Conservation (phyloP, 2,888 invertebrate species). For the Ditula angustiorana region DNA sequence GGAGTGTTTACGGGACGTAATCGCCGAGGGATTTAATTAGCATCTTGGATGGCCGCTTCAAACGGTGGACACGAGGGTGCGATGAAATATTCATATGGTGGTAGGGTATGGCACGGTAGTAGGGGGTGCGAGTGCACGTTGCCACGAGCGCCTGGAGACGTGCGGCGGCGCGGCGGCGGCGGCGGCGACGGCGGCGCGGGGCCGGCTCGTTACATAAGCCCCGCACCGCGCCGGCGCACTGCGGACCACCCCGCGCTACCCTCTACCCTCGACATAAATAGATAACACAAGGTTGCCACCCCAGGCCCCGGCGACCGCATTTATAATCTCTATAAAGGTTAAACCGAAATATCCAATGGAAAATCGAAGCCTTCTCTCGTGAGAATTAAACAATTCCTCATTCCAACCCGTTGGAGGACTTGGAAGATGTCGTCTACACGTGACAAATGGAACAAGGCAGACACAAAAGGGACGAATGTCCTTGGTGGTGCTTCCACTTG, state of each 20-base stretch:
- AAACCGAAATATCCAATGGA: slow-evolving; percentile 78
- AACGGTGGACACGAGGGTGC: slow-evolving; percentile 49
- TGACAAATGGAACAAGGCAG: background rate
- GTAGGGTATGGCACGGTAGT: slow-evolving; percentile 47
- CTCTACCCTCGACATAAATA: slow-evolving; percentile 82
- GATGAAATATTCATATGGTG: slow-evolving; percentile 64
- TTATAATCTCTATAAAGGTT: slow-evolving; percentile 83
- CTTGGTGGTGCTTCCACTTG: background rate
- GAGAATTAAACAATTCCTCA: slow-evolving; percentile 56
- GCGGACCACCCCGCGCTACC: slow-evolving; percentile 60
- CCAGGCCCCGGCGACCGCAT: slow-evolving; percentile 77
- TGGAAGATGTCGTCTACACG: slow-evolving; percentile 23
- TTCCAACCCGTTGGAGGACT: slow-evolving; percentile 51
- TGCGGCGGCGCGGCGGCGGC: slow-evolving; percentile 56
- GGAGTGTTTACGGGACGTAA: slow-evolving; percentile 40
- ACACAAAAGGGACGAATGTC: background rate
- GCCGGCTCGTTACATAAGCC: slow-evolving; percentile 76
- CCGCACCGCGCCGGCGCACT: slow-evolving; percentile 74
- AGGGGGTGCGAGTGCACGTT: slow-evolving; percentile 51
- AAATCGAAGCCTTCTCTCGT: slow-evolving; percentile 71
- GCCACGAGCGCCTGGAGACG: slow-evolving; percentile 52
- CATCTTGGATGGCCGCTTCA: slow-evolving; percentile 48
- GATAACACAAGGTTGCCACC: slow-evolving; percentile 85
- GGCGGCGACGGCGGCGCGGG: slow-evolving; percentile 38
- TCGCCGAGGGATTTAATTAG: slow-evolving; percentile 51